Conservation (phyloP, 1,140 invertebrate species). For the Drosophila sucinea region DNA sequence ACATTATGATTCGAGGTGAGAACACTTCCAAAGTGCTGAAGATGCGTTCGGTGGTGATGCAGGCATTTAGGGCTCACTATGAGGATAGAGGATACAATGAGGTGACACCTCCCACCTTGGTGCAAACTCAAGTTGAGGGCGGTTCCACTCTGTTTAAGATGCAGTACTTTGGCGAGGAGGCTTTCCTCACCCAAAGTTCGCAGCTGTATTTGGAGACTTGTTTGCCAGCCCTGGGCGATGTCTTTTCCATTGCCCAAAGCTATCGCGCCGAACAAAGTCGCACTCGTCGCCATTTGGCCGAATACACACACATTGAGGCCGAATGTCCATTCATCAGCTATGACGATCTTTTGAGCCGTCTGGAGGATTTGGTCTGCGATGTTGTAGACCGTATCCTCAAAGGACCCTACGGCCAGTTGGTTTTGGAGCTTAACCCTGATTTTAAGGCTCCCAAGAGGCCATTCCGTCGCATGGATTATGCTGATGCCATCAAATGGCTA, state of each 20-base stretch:
- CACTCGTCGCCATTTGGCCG: slow-evolving; percentile 97
- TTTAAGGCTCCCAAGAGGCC: slow-evolving; percentile 95
- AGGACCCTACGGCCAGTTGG: slow-evolving; percentile 91
- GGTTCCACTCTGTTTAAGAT: slow-evolving; percentile 99
- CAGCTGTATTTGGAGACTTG: slow-evolving; percentile 99
- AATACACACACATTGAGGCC: slow-evolving; percentile 98
- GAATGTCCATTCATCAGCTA: slow-evolving; percentile 98
- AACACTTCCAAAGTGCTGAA: slow-evolving; percentile 97
- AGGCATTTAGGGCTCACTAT: slow-evolving; percentile 97
- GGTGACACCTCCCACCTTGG: slow-evolving; percentile 97
- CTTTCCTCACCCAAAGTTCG: slow-evolving; percentile 98
- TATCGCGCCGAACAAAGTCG: slow-evolving; percentile 99
- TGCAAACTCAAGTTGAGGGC: slow-evolving; percentile 98
- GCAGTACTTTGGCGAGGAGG: slow-evolving; percentile 97
- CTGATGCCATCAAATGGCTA: slow-evolving; percentile 96
- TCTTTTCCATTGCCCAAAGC: slow-evolving; percentile 98
- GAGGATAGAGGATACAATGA: slow-evolving; percentile 93
- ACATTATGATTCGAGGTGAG: slow-evolving; percentile 99
- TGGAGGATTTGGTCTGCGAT: slow-evolving; percentile 98
- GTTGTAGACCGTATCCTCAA: slow-evolving; percentile 96
- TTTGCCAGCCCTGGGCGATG: slow-evolving; percentile 96
- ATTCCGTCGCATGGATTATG: slow-evolving; percentile 97
- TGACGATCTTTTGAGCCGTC: slow-evolving; percentile 93
- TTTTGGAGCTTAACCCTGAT: slow-evolving; percentile 95
- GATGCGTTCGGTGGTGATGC: slow-evolving; percentile 93